Evolutionary conservation across 92 coral and sea anemone species (phyloP).

Genomic region (Plumapathes pennacea): DNA sequence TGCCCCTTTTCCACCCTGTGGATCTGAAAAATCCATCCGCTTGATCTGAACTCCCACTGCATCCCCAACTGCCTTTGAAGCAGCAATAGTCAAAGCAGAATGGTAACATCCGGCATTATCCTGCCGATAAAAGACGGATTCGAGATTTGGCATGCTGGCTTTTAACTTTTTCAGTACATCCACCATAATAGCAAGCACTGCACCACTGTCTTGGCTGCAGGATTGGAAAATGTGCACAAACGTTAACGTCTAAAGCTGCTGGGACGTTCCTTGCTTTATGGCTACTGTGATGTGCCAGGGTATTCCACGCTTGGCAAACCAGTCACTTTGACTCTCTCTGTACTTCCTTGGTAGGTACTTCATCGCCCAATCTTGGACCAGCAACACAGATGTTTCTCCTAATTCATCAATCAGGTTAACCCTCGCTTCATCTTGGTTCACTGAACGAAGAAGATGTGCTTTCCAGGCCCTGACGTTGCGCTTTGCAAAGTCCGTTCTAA

Average conservation of each 20-base stretch:
- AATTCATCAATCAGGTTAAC: slow-evolving; percentile 24
- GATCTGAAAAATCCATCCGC: slow-evolving; percentile 48
- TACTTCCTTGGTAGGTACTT: slow-evolving; percentile 55
- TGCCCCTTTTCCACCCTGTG: slow-evolving; percentile 54
- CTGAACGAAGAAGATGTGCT: slow-evolving; percentile 48
- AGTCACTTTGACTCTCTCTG: slow-evolving; percentile 62
- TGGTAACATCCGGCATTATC: slow-evolving; percentile 77
- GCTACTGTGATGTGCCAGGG: slow-evolving; percentile 67
- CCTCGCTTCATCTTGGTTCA: slow-evolving; percentile 60
- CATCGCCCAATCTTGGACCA: slow-evolving; percentile 44
- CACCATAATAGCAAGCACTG: slow-evolving; percentile 47
- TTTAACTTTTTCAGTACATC: slow-evolving; percentile 57
- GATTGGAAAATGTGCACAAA: slow-evolving; percentile 60
- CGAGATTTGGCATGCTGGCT: slow-evolving; percentile 23
- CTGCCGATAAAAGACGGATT: slow-evolving; percentile 45
- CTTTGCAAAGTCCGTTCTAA: slow-evolving; percentile 8
- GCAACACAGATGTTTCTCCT: slow-evolving; percentile 17
- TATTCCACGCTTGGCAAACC: slow-evolving; percentile 54
- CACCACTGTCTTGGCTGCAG: slow-evolving; percentile 60
- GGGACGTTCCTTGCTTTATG: slow-evolving; percentile 19
- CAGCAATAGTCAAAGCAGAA: slow-evolving; percentile 56
- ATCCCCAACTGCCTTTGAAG: slow-evolving; percentile 1
- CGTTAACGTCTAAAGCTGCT: slow-evolving; percentile 57
- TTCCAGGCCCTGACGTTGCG: slow-evolving; percentile 53
- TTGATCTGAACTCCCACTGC: slow-evolving; percentile 1